These are phyloP conservation scores for Drosophila serrata DNA, from an alignment of 1,140 invertebrate species.

Conservation along the genomic window DNA sequence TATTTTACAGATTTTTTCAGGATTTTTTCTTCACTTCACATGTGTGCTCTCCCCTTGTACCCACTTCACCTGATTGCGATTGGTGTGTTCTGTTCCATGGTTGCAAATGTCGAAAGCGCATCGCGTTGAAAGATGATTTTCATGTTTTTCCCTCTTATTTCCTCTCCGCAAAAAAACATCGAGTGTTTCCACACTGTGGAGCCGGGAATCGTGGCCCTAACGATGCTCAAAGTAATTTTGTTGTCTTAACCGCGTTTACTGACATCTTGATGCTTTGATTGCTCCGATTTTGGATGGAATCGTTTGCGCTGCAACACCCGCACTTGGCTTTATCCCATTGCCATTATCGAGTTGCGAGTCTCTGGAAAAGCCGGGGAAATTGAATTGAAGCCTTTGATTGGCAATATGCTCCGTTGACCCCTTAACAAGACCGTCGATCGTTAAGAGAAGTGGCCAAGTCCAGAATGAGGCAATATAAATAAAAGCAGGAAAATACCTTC, in stretches of 20 bases:
- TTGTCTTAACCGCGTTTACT: conserved; percentile 79
- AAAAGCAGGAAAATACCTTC: conserved; percentile 5
- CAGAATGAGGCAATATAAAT: conserved; percentile 13
- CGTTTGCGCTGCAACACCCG: conserved; percentile 56
- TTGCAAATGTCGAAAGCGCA: conserved; percentile 55
- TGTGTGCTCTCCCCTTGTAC: conserved; percentile 11
- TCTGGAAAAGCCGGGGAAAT: conserved; percentile 63
- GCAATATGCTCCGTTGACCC: conserved; percentile 62
- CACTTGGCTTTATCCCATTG: conserved; percentile 71
- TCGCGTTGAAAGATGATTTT: conserved; percentile 82
- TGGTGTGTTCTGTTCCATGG: conserved; percentile 32
- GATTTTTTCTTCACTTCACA: conserved; percentile 9
- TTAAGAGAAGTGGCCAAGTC: conserved; percentile 20
- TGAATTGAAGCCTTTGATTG: conserved; percentile 78
- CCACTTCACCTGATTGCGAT: conserved; percentile 51
- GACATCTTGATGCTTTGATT: conserved; percentile 80
- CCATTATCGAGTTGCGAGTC: conserved; percentile 46
- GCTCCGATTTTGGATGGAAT: conserved; percentile 79
- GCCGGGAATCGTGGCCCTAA: conserved; percentile 60
- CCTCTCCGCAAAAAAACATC: not conserved
- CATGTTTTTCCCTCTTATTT: conserved; percentile 66
- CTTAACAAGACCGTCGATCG: conserved; percentile 32
- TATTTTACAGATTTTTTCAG: conserved; percentile 1
- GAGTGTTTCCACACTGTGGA: conserved; percentile 13
- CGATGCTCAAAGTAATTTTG: conserved; percentile 76